These are phyloP conservation scores for Harpalus rufipes DNA, from an alignment of 2,888 invertebrate species.

Conservation along the genomic window DNA sequence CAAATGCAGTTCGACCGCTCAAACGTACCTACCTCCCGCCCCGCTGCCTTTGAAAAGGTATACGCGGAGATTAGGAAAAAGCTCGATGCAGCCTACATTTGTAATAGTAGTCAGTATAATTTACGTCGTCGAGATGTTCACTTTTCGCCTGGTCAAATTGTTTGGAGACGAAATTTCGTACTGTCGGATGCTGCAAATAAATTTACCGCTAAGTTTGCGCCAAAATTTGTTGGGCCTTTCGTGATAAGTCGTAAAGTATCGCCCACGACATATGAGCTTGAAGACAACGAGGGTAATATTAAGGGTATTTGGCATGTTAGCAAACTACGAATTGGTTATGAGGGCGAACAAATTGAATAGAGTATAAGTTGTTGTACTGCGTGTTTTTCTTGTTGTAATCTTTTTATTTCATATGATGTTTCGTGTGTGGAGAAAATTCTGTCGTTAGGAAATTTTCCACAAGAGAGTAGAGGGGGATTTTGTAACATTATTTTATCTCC, in stretches of 20 bases:
- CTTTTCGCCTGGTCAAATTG: neutral
- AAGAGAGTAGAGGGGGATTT: no score
- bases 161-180: neutral
- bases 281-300: neutral
- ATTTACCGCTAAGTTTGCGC: neutral
- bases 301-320: no score
- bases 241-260: neutral
- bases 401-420: no score
- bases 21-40: neutral
- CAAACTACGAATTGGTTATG: no score
- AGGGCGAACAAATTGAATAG: no score
- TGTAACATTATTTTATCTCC: no score
- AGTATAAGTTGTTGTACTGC: no score
- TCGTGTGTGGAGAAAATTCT: no score
- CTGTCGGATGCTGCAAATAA: neutral
- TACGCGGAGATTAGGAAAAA: neutral
- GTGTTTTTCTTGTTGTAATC: no score
- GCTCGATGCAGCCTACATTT: neutral
- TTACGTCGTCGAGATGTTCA: neutral
- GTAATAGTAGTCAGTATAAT: neutral
- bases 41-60: neutral
- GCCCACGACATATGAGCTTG: neutral
- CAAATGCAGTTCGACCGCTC: neutral
- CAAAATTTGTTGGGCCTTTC: neutral
- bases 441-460: no score